Percentiles rank a stretch among this genome's conserved stretches.
phyloP scores from a whole-genome alignment of 2,888 invertebrate genomes.

The Cabera pusaria region DNA sequence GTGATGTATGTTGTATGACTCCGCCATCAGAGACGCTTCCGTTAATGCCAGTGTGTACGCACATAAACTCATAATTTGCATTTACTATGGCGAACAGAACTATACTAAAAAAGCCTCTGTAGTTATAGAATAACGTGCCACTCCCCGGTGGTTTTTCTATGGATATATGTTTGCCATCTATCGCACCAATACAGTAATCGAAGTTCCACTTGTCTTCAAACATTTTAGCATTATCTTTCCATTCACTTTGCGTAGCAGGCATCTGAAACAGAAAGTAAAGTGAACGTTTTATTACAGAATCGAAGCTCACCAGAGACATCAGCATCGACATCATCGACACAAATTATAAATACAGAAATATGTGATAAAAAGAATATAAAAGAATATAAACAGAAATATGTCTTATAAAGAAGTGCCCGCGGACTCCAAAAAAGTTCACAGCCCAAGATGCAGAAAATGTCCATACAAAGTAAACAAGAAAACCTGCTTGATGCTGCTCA shows the following conservation, averaged over 20 bases:
- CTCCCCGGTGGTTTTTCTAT: constrained; percentile 24
- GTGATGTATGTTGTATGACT: constrained; percentile 25
- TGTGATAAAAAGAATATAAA: no score
- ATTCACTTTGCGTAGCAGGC: constrained; percentile 27
- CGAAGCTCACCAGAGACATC: constrained; percentile 7
- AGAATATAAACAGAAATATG: no score
- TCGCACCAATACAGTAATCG: constrained; percentile 34
- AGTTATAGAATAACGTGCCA: constrained; percentile 31
- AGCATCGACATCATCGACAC: constrained; percentile 3
- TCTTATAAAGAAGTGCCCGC: constrained; percentile 1
- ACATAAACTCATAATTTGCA: constrained; percentile 35
- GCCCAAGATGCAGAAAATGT: constrained; percentile 4
- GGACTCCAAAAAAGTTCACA: neutral
- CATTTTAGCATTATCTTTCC: constrained; percentile 30
- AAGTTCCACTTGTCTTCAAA: constrained; percentile 39
- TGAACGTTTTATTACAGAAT: constrained; percentile 8
- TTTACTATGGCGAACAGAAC: constrained; percentile 32
- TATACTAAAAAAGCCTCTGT: constrained; percentile 26
- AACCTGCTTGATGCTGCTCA: constrained; percentile 21
- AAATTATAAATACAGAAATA: constrained; percentile 5
- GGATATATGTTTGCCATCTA: constrained; percentile 32
- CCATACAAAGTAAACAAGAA: constrained; percentile 20
- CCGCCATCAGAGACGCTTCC: constrained; percentile 36
- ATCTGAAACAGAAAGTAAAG: constrained; percentile 17
- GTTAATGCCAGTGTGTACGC: constrained; percentile 34